Conservation (phyloP, 2,113 vertebrate genomes). For the Eclectus roratus region DNA sequence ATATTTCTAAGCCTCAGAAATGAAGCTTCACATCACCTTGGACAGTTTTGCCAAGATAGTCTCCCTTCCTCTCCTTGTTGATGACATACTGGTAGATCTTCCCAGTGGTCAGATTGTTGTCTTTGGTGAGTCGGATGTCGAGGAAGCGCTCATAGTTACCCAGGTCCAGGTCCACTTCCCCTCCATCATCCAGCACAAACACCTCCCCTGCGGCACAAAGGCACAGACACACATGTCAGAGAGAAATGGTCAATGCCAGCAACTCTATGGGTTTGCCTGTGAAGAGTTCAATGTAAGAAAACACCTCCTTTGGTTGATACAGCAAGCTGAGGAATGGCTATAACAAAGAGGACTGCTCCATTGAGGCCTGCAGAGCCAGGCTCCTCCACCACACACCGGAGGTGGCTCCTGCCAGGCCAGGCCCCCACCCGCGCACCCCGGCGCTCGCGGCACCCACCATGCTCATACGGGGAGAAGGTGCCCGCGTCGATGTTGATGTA, state of each 20-base stretch:
- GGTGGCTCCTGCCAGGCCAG: accelerated
- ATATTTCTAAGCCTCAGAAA: neutral
- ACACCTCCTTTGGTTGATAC: neutral
- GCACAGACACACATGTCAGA: accelerated
- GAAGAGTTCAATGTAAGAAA: accelerated
- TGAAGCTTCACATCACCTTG: slow-evolving; percentile 80
- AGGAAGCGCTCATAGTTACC: slow-evolving; percentile 98
- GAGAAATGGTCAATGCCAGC: neutral
- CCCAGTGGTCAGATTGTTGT: slow-evolving; percentile 97
- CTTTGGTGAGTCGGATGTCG: slow-evolving; percentile 92
- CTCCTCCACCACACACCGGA: neutral
- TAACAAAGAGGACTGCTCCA: accelerated
- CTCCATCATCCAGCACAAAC: slow-evolving; percentile 95
- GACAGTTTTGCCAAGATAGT: slow-evolving; percentile 96
- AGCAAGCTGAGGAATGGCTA: accelerated
- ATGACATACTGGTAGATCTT: slow-evolving; percentile 98
- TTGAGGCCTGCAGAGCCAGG: accelerated
- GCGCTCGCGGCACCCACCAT: slow-evolving; percentile 75
- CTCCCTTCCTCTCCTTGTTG: slow-evolving; percentile 94
- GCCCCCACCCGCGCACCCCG: accelerated
- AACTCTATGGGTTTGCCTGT: neutral
- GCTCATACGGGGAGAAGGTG: slow-evolving; percentile 95
- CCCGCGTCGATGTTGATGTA: slow-evolving; percentile 98
- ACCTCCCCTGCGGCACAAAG: slow-evolving; percentile 83
- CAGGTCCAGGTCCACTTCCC: slow-evolving; percentile 95